A percentile compares a stretch with the other conserved stretches of the same genome.
phyloP scores from a whole-genome alignment of 2,888 invertebrate species.

The Phoronis australis region DNA sequence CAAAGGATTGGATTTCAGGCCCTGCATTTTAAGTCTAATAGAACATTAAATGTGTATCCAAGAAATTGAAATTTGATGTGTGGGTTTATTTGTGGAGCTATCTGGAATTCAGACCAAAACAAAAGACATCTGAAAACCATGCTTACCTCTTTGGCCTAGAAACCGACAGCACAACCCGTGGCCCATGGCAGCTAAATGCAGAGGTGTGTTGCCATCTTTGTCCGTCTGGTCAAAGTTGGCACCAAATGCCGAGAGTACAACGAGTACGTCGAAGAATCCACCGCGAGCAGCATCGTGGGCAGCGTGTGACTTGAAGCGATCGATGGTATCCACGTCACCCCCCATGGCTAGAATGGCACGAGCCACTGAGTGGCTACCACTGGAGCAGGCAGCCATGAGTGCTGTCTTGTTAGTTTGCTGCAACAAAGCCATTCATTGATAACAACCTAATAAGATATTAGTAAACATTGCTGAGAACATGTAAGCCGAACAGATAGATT shows the following conservation, averaged over 20 bases:
- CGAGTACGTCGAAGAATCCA: constrained; percentile 40
- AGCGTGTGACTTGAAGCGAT: constrained; percentile 38
- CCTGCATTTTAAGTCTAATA: too few relatives aligned
- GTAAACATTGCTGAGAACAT: too few relatives aligned
- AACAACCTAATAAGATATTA: too few relatives aligned
- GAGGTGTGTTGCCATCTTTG: constrained; percentile 45
- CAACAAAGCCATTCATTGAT: too few relatives aligned
- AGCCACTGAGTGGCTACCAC: constrained; percentile 47
- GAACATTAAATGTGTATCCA: too few relatives aligned
- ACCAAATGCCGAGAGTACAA: constrained; percentile 44
- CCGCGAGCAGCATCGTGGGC: constrained; percentile 49
- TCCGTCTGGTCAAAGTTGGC: constrained; percentile 49
- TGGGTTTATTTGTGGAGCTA: too few relatives aligned
- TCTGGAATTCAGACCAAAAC: too few relatives aligned
- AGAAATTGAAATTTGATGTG: too few relatives aligned
- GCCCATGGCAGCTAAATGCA: constrained; percentile 48
- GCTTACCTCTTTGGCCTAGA: constrained; percentile 48
- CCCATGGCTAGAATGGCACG: constrained; percentile 42
- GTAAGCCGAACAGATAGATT: too few relatives aligned
- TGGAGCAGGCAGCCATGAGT: constrained; percentile 48
- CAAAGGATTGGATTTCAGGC: too few relatives aligned
- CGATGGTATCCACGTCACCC: constrained; percentile 33
- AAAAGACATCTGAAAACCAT: too few relatives aligned
- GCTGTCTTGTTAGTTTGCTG: constrained; percentile 47
- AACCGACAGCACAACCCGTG: constrained; percentile 48